These are phyloP conservation scores for Drosophila aldrichi DNA, from an alignment of 2,888 invertebrate species.

Conservation along the genomic window DNA sequence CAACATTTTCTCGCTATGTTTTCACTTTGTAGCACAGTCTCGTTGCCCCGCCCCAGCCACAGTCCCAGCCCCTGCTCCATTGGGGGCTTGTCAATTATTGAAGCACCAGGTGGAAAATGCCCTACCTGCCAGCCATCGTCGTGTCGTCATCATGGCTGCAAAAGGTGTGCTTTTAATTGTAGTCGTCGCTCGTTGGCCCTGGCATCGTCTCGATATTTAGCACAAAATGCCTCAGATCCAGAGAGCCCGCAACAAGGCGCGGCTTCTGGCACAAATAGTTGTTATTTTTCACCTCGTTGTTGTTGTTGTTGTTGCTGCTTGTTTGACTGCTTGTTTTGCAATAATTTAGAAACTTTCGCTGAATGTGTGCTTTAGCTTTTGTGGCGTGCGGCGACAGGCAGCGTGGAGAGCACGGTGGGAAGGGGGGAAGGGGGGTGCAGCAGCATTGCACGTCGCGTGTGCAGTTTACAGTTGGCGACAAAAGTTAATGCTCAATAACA, in stretches of 20 bases:
- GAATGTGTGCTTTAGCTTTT: constrained; percentile 72
- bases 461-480: constrained; percentile 47
- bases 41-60: neutral
- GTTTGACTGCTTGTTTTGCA: constrained; percentile 76
- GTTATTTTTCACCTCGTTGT: constrained; percentile 23
- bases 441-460: constrained; percentile 48
- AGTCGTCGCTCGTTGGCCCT: constrained; percentile 55
- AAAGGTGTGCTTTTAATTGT: constrained; percentile 83
- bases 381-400: constrained; percentile 36
- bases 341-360: constrained; percentile 82
- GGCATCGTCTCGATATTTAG: constrained; percentile 69
- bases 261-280: constrained; percentile 59
- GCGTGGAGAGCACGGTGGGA: neutral
- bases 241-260: constrained; percentile 36
- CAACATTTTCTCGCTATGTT: constrained; percentile 74
- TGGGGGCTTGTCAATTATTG: constrained; percentile 73
- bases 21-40: constrained; percentile 62
- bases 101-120: constrained; percentile 53
- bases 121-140: constrained; percentile 14
- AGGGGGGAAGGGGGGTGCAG: neutral
- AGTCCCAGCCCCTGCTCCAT: neutral
- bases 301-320: constrained; percentile 25
- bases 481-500: constrained; percentile 47
- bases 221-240: constrained; percentile 52
- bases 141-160: constrained; percentile 46